phyloP scores from a whole-genome alignment of 2,888 invertebrate species.

The Xanthorhoe designata region DNA sequence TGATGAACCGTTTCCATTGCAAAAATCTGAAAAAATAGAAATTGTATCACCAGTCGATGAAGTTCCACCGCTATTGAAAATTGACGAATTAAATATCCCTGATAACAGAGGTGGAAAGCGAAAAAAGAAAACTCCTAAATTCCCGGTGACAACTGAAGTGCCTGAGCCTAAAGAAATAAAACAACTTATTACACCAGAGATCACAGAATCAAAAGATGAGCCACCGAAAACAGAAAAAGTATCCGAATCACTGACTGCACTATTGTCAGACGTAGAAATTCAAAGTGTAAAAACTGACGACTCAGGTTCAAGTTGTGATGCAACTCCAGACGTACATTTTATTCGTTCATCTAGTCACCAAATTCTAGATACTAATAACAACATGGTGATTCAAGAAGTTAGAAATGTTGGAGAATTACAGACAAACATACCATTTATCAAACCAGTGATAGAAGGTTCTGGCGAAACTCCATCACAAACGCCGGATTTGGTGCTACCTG shows the following conservation, averaged over 20 bases:
- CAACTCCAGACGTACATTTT: conserved; percentile 67
- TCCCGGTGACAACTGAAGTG: conserved; percentile 24
- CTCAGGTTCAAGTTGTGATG: conserved; percentile 53
- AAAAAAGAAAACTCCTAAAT: conserved; percentile 56
- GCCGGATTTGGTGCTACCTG: conserved; percentile 48
- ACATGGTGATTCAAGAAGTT: conserved; percentile 70
- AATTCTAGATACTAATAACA: conserved; percentile 64
- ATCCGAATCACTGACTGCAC: conserved; percentile 29
- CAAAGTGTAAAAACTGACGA: conserved; percentile 55
- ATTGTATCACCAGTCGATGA: conserved; percentile 22
- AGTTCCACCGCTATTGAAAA: conserved; percentile 29
- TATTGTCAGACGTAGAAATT: conserved; percentile 50
- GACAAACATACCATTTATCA: conserved; percentile 27
- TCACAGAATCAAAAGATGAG: conserved; percentile 14
- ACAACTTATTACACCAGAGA: conserved; percentile 13
- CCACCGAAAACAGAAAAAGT: conserved; percentile 26
- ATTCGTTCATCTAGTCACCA: conserved; percentile 71
- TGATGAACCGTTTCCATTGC: conserved; percentile 13
- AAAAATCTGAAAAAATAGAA: conserved; percentile 26
- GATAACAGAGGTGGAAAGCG: conserved; percentile 53
- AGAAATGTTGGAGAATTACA: conserved; percentile 48
- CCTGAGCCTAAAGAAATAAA: conserved; percentile 26
- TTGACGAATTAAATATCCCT: conserved; percentile 41
- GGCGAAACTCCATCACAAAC: conserved; percentile 56
- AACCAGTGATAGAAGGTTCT: conserved; percentile 60